A percentile compares a stretch with the other conserved stretches of the same genome.
phyloP scores from a whole-genome alignment of 2,888 invertebrate genomes.

The Euspilapteryx auroguttella region DNA sequence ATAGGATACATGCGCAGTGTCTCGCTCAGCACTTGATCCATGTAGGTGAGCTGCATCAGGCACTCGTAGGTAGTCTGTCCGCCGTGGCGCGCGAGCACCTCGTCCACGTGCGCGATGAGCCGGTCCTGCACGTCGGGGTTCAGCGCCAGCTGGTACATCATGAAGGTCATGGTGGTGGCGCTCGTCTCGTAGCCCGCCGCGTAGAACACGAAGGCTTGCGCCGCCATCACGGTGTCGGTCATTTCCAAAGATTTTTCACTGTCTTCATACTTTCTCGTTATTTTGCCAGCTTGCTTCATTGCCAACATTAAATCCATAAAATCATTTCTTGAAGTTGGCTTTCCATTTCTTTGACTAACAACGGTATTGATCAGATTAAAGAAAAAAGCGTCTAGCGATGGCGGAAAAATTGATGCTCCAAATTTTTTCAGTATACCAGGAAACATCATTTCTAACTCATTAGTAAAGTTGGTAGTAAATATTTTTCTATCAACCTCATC shows the following conservation, averaged over 20 bases:
- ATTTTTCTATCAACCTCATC: slow-evolving; percentile 5
- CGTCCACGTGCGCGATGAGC: slow-evolving; percentile 4
- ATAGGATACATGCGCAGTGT: slow-evolving; percentile 8
- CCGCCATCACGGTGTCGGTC: slow-evolving; percentile 8
- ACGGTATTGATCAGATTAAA: slow-evolving; percentile 6
- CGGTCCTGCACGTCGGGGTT: slow-evolving; percentile 7
- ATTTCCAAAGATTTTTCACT: slow-evolving; percentile 3
- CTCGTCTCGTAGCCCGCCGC: slow-evolving; percentile 18
- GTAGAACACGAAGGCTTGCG: slow-evolving; percentile 11
- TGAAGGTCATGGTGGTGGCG: slow-evolving; percentile 14
- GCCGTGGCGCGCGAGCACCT: slow-evolving; percentile 1
- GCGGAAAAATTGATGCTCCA: slow-evolving; percentile 5
- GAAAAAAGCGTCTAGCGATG: slow-evolving; percentile 6
- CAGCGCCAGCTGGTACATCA: slow-evolving; percentile 12
- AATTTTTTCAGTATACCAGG: slow-evolving; percentile 7
- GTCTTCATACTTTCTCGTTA: slow-evolving; percentile 2
- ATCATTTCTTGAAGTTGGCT: slow-evolving; percentile 5
- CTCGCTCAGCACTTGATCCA: slow-evolving; percentile 8
- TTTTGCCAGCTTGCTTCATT: slow-evolving; percentile 4
- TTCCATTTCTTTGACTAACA: slow-evolving; percentile 6
- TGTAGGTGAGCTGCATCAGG: slow-evolving; percentile 6
- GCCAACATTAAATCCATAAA: slow-evolving; percentile 9
- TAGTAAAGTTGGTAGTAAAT: slow-evolving; percentile 3
- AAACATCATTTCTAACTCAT: slow-evolving; percentile 4
- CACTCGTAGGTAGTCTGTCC: slow-evolving; percentile 3